Evolutionary conservation across 2,113 vertebrate species (phyloP), one percentile per base, ranked within the genome.

Genomic region (Marmota monax): DNA sequence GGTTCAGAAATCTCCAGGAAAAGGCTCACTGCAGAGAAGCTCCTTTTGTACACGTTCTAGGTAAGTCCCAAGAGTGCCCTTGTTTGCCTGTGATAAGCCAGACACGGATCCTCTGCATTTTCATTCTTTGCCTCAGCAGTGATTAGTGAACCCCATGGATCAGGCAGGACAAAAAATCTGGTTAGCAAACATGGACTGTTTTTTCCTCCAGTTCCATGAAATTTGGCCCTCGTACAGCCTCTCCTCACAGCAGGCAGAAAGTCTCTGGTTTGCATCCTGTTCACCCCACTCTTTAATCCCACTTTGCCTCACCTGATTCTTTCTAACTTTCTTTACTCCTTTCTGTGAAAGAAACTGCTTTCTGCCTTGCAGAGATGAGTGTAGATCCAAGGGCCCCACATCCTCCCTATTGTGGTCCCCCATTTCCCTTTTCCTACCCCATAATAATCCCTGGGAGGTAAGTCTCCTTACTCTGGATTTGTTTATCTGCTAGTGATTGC

Each of bases 381-480:
- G 42, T 29, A 25, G 34, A 12, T 73, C 56, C 32, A 23, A 17
- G 11, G 27, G 34, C 20, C 39, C 29, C 25, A 7, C 7, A 20
- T 63, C 58, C 11, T 84, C 34, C 42, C 63, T 69, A 3, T 22
- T 74, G 45, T 27, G 17, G 37, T 34, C 27, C 45, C 16, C 34
- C 32, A 1, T 1, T 8, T 7, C 4, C 48, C 23, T 2, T 12
- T 39, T 67, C 34, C 58, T 3, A 0, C 7, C 5, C 39, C n/a
- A 14, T 2, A 32, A 10, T 72, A 37, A 77, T 27, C 51, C 48
- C 61, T 72, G 53, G 51, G 78, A 84, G 48, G 65, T 56, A 88
- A 69, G 10, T 29, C 18, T 65, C 58, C 34, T 89, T 53, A 10
- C 16, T 74, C 29, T 74, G 58, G 58, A 45, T 65, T 65, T 45